phyloP scores from a whole-genome alignment of 2,113 vertebrate species.

The Harpagus bidentatus region DNA sequence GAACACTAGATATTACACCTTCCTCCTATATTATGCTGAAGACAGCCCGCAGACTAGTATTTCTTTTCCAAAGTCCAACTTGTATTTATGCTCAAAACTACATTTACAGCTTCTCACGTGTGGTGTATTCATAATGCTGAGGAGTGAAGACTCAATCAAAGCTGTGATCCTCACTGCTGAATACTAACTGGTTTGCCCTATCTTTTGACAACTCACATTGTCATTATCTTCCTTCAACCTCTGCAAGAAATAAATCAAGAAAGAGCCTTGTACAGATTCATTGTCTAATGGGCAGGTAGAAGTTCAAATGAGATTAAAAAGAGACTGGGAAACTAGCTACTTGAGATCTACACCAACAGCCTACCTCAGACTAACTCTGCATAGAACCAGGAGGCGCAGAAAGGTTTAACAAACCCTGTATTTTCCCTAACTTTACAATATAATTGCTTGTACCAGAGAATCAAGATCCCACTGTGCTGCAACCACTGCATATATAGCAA shows the following conservation, averaged over 20 bases:
- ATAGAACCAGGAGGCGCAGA: not conserved
- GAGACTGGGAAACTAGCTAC: not conserved
- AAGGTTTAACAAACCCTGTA: not conserved
- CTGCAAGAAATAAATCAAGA: not conserved
- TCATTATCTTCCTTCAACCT: not conserved
- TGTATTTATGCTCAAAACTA: not conserved
- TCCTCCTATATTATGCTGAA: not conserved
- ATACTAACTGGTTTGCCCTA: not conserved
- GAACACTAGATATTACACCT: not conserved
- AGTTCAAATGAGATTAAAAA: not conserved
- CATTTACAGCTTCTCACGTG: not conserved
- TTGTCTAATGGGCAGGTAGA: not conserved
- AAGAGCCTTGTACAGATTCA: not conserved
- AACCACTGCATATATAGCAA: fast-evolving
- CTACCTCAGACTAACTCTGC: not conserved
- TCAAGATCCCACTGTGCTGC: not conserved
- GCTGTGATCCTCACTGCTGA: not conserved
- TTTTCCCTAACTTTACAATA: not conserved
- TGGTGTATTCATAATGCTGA: not conserved
- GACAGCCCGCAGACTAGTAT: not conserved
- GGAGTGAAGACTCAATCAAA: not conserved
- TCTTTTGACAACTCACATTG: not conserved
- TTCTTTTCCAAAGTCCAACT: not conserved
- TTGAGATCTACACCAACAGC: not conserved
- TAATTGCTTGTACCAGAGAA: not conserved